Conservation (phyloP, 2,888 invertebrate genomes). For the Malthinus flaveolus region DNA sequence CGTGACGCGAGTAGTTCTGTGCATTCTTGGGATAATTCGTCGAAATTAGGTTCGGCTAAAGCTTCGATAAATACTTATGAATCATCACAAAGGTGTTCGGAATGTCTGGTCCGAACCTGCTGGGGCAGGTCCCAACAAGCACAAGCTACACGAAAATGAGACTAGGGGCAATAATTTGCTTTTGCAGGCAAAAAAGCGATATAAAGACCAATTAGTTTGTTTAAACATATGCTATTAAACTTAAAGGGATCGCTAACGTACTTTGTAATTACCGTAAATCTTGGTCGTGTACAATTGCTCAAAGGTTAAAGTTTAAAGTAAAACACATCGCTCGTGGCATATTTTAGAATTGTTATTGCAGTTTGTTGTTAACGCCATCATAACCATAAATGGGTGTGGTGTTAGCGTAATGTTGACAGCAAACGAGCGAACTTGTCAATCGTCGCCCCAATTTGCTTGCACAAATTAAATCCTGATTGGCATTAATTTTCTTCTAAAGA, state of each 20-base stretch:
- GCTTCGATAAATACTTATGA: conserved; percentile 23
- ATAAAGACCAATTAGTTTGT: neutral
- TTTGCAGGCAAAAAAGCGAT: neutral
- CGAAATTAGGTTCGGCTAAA: conserved; percentile 19
- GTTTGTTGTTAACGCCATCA: neutral
- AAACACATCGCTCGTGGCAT: no score
- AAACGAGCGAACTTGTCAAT: conserved; percentile 1
- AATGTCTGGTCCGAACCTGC: conserved; percentile 19
- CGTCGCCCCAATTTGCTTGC: neutral
- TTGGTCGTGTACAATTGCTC: neutral
- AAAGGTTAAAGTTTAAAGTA: conserved; percentile 3
- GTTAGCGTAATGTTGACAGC: no score
- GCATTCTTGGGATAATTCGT: conserved; percentile 22
- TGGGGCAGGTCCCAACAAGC: conserved; percentile 11
- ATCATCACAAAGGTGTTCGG: conserved; percentile 19
- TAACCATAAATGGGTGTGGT: neutral
- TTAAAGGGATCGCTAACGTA: no score
- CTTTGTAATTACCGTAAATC: no score
- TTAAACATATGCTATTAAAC: no score
- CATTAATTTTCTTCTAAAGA: no score
- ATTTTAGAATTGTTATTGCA: neutral
- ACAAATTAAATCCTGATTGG: neutral
- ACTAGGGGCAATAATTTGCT: no score
- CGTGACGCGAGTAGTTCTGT: conserved; percentile 1
- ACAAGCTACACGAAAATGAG: neutral